Evolutionary conservation across 1,140 invertebrate species (phyloP), one percentile per base, ranked within the genome.

Genomic region (Aphaenogaster floridana): DNA sequence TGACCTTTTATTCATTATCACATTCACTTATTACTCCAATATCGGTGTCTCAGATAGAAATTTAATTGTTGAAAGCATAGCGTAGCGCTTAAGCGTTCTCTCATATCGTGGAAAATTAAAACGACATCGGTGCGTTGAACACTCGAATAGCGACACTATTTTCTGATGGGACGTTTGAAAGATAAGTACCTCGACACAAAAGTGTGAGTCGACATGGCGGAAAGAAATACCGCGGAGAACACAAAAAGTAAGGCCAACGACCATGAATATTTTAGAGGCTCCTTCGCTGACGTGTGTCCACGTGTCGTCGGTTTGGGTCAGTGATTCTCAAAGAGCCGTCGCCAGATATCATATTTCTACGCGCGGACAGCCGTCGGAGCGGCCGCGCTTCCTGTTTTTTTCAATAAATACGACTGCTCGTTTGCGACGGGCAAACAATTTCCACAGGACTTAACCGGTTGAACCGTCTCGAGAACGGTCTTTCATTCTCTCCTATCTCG

Each of bases 181-280:
- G 17, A 61, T 52, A 21, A 21, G 21, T 21, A 57, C 6, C 61
- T 61, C 69, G 15, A 36, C 34, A 36, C 57, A 39, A 74, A 69
- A 42, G 39, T 36, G 28, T 3, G 13, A 48, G 50, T 45, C 45
- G 76, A 48, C 39, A 78, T 52, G 42, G 36, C 28, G 48, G 34
- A 48, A 48, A 59, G 48, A 54, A 71, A 68, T 39, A 8, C 13
- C 52, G 69, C n/a, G 59, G 77, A 39, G 42, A 69, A 71, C 61
- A 84, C 63, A 87, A 90, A 90, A 90, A 79, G 78, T 78, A 86
- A 89, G 50, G 71, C 59, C 79, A 63, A 84, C 59, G 59, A 84
- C 72, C 74, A 87, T 91, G 90, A 91, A 91, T 91, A 91, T 89
- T 91, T 91, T 68, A 89, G 50, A 74, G 63, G 64, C 85, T 81